Percentiles rank a stretch among this genome's conserved stretches.
Evolutionary conservation across 2,888 invertebrate genomes (phyloP).

Genomic region (Cheilosia vulpina): DNA sequence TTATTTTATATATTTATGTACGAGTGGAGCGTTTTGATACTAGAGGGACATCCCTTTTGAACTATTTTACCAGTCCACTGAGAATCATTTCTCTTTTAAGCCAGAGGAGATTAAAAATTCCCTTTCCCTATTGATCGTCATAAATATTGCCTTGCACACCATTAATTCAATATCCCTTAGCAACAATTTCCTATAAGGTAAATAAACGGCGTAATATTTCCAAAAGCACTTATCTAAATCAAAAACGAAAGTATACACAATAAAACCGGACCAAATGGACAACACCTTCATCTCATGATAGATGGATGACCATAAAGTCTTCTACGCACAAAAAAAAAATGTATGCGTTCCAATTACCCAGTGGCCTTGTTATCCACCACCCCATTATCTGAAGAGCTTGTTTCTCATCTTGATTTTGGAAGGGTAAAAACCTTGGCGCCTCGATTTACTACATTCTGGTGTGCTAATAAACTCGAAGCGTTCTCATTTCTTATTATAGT

Average conservation of each 20-base stretch:
- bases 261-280: constrained; percentile 24
- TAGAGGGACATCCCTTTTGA: too few species aligned
- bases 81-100: too few species aligned
- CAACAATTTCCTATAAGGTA: neutral
- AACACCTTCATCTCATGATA: constrained; percentile 17
- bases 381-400: neutral
- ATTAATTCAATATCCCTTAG: neutral
- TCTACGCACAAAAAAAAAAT: constrained; percentile 29
- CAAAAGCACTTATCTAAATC: constrained; percentile 56
- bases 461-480: constrained; percentile 50
- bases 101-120: too few species aligned
- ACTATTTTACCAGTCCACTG: too few species aligned
- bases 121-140: neutral
- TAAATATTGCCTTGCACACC: neutral
- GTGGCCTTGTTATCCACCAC: constrained; percentile 22
- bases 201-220: constrained; percentile 41
- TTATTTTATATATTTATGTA: too few species aligned
- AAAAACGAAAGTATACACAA: constrained; percentile 27
- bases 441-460: constrained; percentile 53
- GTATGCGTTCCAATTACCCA: constrained; percentile 26
- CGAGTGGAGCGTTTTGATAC: too few species aligned
- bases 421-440: constrained; percentile 35
- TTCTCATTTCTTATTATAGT: constrained; percentile 20
- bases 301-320: constrained; percentile 34
- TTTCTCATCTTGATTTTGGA: neutral